phyloP scores from a whole-genome alignment of 2,113 vertebrate species.

The Neoarius graeffei region DNA sequence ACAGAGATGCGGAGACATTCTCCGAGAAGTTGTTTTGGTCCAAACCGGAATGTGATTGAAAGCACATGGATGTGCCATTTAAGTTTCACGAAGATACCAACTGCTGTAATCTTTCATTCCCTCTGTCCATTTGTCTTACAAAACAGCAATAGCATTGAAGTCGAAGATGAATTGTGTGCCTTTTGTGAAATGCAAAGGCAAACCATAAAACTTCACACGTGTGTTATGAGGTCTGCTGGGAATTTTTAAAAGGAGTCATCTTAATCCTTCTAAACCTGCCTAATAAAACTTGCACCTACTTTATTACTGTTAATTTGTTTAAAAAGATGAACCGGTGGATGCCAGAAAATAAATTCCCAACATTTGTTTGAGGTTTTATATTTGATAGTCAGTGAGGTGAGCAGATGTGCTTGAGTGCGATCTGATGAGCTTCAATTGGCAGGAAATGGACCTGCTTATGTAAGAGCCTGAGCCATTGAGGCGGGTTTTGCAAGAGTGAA shows the following conservation, averaged over 20 bases:
- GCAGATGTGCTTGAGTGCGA: constrained; percentile 31
- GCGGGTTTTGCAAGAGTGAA: constrained; percentile 47
- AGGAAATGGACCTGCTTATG: neutral
- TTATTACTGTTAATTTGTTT: constrained; percentile 9
- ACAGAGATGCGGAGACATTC: neutral
- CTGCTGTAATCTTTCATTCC: neutral
- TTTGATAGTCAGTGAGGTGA: constrained; percentile 3
- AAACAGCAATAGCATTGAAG: neutral
- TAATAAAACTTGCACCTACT: constrained; percentile 23
- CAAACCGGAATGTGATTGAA: neutral
- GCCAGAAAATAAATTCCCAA: constrained; percentile 3
- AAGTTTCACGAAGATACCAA: neutral
- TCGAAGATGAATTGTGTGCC: neutral
- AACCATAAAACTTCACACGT: neutral
- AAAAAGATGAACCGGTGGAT: neutral
- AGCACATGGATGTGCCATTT: neutral
- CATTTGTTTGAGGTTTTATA: constrained; percentile 3
- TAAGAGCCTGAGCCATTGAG: neutral
- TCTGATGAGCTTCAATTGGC: constrained; percentile 13
- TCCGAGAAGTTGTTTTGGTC: neutral
- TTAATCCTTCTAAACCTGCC: constrained; percentile 4
- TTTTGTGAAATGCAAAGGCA: neutral
- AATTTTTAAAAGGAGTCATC: neutral
- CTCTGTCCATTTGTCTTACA: neutral
- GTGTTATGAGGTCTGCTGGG: constrained; percentile 4